Conservation (phyloP, 2,888 invertebrate genomes). For the Apantesis nais region DNA sequence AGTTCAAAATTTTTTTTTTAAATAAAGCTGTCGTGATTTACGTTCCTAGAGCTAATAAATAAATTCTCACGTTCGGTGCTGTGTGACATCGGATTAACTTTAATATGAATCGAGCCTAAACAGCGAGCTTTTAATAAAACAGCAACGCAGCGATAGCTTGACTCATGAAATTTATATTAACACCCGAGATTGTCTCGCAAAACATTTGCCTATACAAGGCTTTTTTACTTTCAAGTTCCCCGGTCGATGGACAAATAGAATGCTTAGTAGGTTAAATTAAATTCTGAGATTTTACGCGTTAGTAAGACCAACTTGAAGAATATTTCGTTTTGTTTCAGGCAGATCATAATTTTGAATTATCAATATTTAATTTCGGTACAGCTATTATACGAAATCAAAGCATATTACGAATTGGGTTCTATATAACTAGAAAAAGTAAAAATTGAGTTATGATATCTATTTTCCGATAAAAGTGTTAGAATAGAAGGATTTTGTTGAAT, state of each 20-base stretch:
- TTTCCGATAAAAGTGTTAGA: no score
- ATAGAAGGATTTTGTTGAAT: no score
- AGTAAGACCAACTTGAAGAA: conserved; percentile 17
- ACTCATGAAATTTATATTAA: conserved; percentile 71
- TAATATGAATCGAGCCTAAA: conserved; percentile 64
- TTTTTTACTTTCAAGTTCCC: conserved; percentile 37
- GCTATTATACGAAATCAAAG: no score
- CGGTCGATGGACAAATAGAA: conserved; percentile 37
- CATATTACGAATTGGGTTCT: no score
- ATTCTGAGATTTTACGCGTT: conserved; percentile 34
- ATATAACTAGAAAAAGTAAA: no score
- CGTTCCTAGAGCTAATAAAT: conserved; percentile 40
- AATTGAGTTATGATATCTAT: no score
- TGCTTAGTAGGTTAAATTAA: conserved; percentile 47
- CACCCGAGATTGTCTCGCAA: conserved; percentile 59
- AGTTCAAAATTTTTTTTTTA: conserved; percentile 4
- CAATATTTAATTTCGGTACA: no score
- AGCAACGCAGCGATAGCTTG: conserved; percentile 58
- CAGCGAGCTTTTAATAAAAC: conserved; percentile 68
- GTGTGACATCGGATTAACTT: conserved; percentile 54
- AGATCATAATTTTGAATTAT: not conserved
- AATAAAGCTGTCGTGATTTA: conserved; percentile 37
- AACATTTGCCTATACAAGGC: conserved; percentile 51
- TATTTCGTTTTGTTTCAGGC: not conserved
- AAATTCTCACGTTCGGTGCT: conserved; percentile 43